Evolutionary conservation across 1,140 invertebrate genomes (phyloP).

Genomic region (Planococcus citri): DNA sequence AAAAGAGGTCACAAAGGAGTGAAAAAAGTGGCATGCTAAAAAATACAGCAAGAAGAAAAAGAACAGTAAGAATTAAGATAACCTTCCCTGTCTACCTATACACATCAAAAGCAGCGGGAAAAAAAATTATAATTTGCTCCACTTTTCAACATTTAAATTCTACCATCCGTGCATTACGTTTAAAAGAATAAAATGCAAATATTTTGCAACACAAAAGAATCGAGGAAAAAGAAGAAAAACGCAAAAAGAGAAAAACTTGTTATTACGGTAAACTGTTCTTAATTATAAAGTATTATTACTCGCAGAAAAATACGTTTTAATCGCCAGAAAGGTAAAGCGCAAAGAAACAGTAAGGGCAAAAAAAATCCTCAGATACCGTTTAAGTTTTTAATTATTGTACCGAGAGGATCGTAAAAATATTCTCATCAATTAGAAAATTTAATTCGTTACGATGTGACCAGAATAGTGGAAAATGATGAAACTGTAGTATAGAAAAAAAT

Average conservation of each 20-base stretch:
- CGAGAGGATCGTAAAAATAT: conserved; percentile 2
- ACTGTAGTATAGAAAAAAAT: neutral
- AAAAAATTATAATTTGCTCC: neutral
- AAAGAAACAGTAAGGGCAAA: neutral
- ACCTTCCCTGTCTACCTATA: no score
- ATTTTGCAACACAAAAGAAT: conserved; percentile 6
- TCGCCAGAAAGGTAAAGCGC: neutral
- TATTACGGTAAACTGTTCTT: conserved; percentile 7
- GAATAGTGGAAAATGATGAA: neutral
- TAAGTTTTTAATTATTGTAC: neutral
- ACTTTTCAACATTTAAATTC: neutral
- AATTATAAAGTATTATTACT: conserved; percentile 4
- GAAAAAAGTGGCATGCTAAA: no score
- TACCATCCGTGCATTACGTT: neutral
- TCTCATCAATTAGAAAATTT: conserved; percentile 8
- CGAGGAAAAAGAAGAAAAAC: no score
- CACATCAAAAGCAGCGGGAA: no score
- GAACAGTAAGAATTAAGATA: no score
- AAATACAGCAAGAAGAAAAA: no score
- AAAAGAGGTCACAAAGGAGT: no score
- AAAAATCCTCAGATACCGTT: neutral
- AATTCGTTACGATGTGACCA: neutral
- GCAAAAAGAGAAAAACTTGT: neutral
- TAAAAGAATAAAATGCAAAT: neutral
- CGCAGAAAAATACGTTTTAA: neutral